Evolutionary conservation across 2,797 vertebrate species (phyloP).

Genomic region (Decapterus maruadsi): DNA sequence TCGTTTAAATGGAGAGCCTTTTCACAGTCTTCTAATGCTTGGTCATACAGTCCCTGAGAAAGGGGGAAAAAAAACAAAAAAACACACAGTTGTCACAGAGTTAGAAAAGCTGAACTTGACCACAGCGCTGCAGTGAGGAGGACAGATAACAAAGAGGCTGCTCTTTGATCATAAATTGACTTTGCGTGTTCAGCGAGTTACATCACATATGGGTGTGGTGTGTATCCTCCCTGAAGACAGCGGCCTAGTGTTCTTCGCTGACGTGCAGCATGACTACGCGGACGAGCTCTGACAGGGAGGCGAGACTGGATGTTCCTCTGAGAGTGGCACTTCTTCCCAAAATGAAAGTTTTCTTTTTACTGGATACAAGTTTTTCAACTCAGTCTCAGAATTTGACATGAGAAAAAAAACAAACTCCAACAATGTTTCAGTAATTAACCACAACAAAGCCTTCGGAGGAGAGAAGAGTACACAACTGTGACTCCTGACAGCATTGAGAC

Average conservation of each 20-base stretch:
- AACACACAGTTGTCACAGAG: neutral
- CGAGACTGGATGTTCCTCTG: constrained; percentile 1
- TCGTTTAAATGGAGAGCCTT: constrained; percentile 91
- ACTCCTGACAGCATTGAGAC: neutral
- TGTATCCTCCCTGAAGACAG: neutral
- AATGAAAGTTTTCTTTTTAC: neutral
- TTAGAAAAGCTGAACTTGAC: constrained; percentile 8
- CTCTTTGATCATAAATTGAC: constrained; percentile 19
- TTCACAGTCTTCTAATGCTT: constrained; percentile 94
- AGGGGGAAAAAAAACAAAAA: no score
- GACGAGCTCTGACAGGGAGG: neutral
- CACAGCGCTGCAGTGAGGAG: neutral
- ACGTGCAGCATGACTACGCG: constrained; percentile 8
- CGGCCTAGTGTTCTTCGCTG: neutral
- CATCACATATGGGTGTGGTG: constrained; percentile 21
- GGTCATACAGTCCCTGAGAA: constrained; percentile 90
- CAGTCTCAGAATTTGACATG: neutral
- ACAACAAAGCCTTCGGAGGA: neutral
- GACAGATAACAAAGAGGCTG: neutral
- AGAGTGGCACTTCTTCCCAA: neutral
- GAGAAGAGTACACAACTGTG: neutral
- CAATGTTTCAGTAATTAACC: neutral
- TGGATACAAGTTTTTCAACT: neutral
- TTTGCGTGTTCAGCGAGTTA: constrained; percentile 18
- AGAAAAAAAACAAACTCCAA: no score